phyloP scores from a whole-genome alignment of 2,888 invertebrate genomes.

The Steromphala cineraria region DNA sequence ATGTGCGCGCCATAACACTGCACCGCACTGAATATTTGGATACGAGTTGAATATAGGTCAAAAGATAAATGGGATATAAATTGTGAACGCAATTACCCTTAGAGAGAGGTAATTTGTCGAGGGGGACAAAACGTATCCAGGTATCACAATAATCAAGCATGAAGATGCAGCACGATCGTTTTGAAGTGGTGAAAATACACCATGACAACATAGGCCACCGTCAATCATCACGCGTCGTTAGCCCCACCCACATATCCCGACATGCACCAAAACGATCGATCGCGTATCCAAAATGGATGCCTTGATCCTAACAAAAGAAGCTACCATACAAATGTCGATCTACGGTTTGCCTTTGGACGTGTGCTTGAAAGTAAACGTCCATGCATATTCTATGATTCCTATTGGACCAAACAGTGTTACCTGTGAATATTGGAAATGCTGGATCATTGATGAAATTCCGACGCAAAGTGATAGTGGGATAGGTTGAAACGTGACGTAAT shows the following conservation, averaged over 20 bases:
- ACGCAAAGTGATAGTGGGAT: background rate
- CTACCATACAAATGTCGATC: background rate
- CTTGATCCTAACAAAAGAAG: background rate
- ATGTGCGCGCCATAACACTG: too few species aligned
- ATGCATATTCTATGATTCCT: background rate
- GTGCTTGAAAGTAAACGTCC: background rate
- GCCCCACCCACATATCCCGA: background rate
- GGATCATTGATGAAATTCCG: background rate
- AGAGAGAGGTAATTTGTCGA: too few species aligned
- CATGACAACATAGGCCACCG: background rate
- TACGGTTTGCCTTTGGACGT: background rate
- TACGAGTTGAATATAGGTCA: too few species aligned
- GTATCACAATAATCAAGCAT: too few species aligned
- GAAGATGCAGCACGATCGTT: too few species aligned
- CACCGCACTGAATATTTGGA: too few species aligned
- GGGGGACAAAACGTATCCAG: too few species aligned
- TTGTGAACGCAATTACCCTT: too few species aligned
- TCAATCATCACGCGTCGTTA: background rate
- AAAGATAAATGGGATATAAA: too few species aligned
- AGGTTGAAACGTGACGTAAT: background rate
- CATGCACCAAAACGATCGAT: conserved; percentile 10
- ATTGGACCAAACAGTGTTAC: background rate
- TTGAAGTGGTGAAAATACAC: background rate
- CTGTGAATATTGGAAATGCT: background rate
- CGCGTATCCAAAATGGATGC: conserved; percentile 11